A percentile compares a stretch with the other conserved stretches of the same genome.
Conservation (phyloP, 1,140 invertebrate species). For the Orchestia grillus region DNA sequence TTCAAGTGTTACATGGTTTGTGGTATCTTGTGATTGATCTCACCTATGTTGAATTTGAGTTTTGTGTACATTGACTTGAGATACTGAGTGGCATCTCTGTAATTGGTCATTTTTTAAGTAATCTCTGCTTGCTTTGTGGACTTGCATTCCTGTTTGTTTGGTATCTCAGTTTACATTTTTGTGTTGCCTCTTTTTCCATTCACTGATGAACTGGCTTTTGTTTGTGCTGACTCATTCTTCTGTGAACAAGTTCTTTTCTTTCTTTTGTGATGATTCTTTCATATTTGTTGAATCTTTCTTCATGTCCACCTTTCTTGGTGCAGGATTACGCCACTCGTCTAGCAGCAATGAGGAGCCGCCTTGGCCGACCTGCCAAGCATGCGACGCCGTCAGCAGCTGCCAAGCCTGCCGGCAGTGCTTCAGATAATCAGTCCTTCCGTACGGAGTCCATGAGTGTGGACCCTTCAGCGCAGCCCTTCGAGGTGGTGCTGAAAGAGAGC, state of each 20-base stretch:
- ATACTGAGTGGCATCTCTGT: neutral
- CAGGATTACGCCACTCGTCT: slow-evolving; percentile 72
- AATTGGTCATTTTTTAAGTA: neutral
- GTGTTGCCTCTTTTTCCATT: neutral
- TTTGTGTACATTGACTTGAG: neutral
- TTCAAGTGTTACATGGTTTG: too few species aligned
- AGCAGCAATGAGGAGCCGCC: slow-evolving; percentile 72
- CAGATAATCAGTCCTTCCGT: neutral
- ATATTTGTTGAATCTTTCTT: too few species aligned
- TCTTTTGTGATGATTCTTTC: too few species aligned
- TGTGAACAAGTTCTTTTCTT: too few species aligned
- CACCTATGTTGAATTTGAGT: neutral
- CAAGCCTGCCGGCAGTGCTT: slow-evolving; percentile 5
- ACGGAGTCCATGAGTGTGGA: slow-evolving; percentile 22
- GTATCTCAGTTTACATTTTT: neutral
- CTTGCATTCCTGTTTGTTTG: neutral
- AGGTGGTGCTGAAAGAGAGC: slow-evolving; percentile 47
- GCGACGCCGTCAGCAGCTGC: slow-evolving; percentile 69
- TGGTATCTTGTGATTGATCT: too few species aligned
- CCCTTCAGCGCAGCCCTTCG: slow-evolving; percentile 22
- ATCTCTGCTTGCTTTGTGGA: neutral
- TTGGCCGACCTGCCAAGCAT: slow-evolving; percentile 68
- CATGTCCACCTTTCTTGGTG: neutral
- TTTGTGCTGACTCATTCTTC: too few species aligned
- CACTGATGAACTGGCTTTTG: too few species aligned